Conservation (phyloP, 2,888 invertebrate genomes). For the Troilus luridus region DNA sequence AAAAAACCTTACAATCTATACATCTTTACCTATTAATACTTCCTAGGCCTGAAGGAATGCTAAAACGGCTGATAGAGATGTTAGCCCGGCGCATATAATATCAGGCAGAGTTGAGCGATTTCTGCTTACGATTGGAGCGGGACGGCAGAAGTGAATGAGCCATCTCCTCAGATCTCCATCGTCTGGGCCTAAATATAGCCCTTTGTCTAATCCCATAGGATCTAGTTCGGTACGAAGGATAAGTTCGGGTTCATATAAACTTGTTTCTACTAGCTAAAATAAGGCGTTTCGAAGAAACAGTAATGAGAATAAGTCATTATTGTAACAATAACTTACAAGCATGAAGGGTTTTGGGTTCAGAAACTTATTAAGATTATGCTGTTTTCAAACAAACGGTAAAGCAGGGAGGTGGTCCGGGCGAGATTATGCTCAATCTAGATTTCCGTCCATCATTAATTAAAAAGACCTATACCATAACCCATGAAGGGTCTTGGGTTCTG, state of each 20-base stretch:
- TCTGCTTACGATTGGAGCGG: neutral
- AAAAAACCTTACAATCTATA: neutral
- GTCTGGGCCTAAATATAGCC: neutral
- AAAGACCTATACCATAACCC: no score
- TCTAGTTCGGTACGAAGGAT: neutral
- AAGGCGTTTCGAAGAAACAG: neutral
- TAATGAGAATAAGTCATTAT: no score
- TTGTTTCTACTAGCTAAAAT: neutral
- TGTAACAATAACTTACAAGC: no score
- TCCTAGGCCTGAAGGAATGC: neutral
- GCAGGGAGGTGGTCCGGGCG: no score
- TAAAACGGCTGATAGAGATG: neutral
- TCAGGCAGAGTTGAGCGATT: neutral
- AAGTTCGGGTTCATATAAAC: neutral
- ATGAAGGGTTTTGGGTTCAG: no score
- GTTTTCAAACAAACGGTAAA: no score
- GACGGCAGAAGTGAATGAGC: neutral
- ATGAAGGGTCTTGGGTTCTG: no score
- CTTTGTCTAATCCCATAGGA: neutral
- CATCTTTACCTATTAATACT: neutral
- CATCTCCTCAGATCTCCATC: neutral
- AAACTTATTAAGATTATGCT: no score
- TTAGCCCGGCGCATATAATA: conserved; percentile 11
- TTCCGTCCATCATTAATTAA: no score
- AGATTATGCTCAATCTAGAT: no score